These are phyloP conservation scores for Scleropages formosus DNA, from an alignment of 2,797 vertebrate species.

Conservation along the genomic window DNA sequence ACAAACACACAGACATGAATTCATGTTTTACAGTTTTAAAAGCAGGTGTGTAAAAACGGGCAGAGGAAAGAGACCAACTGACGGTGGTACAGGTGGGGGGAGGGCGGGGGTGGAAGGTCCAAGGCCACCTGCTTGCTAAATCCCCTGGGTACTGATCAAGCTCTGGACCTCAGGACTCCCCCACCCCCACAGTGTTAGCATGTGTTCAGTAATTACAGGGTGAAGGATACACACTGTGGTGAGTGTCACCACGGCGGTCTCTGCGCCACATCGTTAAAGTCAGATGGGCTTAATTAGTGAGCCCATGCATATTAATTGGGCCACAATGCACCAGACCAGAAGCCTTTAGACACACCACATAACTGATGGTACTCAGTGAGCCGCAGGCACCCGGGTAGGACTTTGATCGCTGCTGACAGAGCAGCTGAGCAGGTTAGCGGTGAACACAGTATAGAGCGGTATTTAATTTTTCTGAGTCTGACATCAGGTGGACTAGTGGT, in stretches of 20 bases:
- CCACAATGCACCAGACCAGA: slow-evolving; percentile 49
- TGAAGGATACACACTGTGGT: slow-evolving; percentile 9
- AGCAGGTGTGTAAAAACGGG: too few relatives aligned
- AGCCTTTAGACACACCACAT: slow-evolving; percentile 51
- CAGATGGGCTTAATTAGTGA: slow-evolving; percentile 67
- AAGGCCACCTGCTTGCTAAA: too few relatives aligned
- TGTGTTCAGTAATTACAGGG: neutral
- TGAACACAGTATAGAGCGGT: slow-evolving; percentile 33
- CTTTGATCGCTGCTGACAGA: slow-evolving; percentile 46
- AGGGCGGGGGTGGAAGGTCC: too few relatives aligned
- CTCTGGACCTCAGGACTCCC: neutral
- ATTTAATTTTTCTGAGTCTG: neutral
- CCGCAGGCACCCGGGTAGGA: slow-evolving; percentile 48
- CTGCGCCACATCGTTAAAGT: slow-evolving; percentile 67
- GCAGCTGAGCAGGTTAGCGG: slow-evolving; percentile 41
- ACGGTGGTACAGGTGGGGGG: too few relatives aligned
- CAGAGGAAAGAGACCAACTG: too few relatives aligned
- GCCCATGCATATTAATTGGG: slow-evolving; percentile 69
- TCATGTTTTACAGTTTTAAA: too few relatives aligned
- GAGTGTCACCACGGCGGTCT: slow-evolving; percentile 47
- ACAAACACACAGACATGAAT: too few relatives aligned
- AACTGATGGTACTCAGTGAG: slow-evolving; percentile 52
- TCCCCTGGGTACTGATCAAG: too few relatives aligned
- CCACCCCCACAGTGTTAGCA: neutral
- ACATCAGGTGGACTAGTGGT: neutral